Evolutionary conservation across 2,888 invertebrate genomes (phyloP), one percentile per base, ranked within the genome.

Genomic region (Rotaria socialis): DNA sequence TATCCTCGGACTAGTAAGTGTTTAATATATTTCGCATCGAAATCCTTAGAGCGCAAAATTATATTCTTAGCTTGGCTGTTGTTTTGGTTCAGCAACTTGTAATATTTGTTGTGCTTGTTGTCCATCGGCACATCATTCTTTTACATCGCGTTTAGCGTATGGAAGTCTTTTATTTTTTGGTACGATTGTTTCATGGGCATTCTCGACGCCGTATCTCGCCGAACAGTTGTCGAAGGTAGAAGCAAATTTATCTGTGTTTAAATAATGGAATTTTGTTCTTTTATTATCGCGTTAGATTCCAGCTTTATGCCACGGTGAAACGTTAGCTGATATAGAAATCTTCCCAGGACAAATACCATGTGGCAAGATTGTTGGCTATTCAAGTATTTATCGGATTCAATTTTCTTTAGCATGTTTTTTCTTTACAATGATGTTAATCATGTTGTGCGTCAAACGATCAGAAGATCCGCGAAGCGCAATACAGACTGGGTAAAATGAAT

Each of bases 51-150:
- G 52, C 5, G 16, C 16, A 60, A 27, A 27, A 60, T 43, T 19
- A 4, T 24, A 2, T 47, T 43, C 10, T 80, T 47, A 80, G 75
- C 43, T 80, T 41, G 47, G 43, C 14, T 97, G 97, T 91, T 97
- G 99, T 91, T 99, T 97, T 90, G 96, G 96, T 84, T 90, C 90
- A 88, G 95, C 95, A 90, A 99, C 99, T 0, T 97, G 97, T 92
- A 96, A 96, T 80, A 93, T 98, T 86, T 98, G 98, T 92, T 99
- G 98, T 91, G 94, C 95, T n/a, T 96, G 96, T 86, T 99, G 98
- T 90, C 98, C 99, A 85, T 94, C 96, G 88, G 97, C 97, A 91
- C 94, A 95, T 91, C 98, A 96, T 92, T 98, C 98, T 14, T 97
- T 97, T 2, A 96, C 97, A 1, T 94, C 96, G 2, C 94, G 98